phyloP scores from a whole-genome alignment of 2,113 vertebrate genomes.

The Tachuris rubrigastra region DNA sequence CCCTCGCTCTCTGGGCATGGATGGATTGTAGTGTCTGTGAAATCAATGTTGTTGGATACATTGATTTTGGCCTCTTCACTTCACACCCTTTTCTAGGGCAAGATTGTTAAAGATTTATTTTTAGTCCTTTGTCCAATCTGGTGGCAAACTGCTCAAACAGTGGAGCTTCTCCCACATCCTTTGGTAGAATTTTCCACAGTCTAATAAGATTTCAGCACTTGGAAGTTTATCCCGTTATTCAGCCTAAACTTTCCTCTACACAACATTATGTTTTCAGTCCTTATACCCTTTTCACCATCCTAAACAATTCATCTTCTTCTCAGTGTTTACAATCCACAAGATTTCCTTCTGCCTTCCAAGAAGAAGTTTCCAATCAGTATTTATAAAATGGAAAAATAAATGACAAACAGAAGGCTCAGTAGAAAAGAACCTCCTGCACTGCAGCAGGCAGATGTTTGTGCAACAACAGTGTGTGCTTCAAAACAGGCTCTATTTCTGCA shows the following conservation, averaged over 20 bases:
- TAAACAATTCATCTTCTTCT: conserved; percentile 60
- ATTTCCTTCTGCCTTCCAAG: conserved; percentile 65
- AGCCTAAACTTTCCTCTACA: conserved; percentile 49
- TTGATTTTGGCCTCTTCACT: not conserved
- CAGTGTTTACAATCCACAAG: conserved; percentile 67
- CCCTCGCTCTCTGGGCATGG: fast-evolving
- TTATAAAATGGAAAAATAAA: conserved; percentile 74
- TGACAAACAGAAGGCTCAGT: conserved; percentile 65
- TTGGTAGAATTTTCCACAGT: conserved; percentile 47
- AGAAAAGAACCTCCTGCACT: conserved; percentile 38
- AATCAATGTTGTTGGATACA: not conserved
- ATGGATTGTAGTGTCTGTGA: not conserved
- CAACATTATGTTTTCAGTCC: not conserved
- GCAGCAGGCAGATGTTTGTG: conserved; percentile 34
- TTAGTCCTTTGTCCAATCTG: not conserved
- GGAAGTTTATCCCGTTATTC: conserved; percentile 38
- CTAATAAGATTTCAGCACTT: conserved; percentile 42
- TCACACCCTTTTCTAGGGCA: not conserved
- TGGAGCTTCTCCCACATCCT: conserved; percentile 33
- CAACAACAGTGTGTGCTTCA: not conserved
- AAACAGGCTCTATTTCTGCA: not conserved
- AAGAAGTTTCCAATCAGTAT: conserved; percentile 70
- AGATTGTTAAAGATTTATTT: not conserved
- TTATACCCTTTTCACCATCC: conserved; percentile 50
- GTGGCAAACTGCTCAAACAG: not conserved